Conservation (phyloP, 2,797 vertebrate species). For the Acanthopagrus latus region DNA sequence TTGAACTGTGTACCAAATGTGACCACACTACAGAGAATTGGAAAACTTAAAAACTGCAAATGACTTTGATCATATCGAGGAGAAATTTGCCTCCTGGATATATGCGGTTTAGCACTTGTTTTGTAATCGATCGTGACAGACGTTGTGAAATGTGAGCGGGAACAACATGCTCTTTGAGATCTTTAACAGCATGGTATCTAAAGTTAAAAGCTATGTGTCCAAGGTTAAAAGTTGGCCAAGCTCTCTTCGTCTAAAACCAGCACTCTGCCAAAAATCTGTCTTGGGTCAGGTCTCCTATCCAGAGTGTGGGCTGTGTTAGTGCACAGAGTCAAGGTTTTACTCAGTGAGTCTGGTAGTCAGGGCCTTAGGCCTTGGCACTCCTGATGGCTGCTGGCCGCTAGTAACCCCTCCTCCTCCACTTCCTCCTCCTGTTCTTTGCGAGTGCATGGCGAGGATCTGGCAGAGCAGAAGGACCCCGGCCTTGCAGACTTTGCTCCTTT, state of each 20-base stretch:
- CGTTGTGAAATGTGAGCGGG: constrained; percentile 70
- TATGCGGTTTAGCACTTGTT: constrained; percentile 51
- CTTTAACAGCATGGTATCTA: constrained; percentile 74
- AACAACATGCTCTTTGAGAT: constrained; percentile 75
- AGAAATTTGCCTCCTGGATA: constrained; percentile 73
- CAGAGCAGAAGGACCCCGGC: constrained; percentile 65
- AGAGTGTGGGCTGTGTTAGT: constrained; percentile 81
- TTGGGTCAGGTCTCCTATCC: constrained; percentile 79
- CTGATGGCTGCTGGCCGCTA: constrained; percentile 73
- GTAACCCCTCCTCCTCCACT: constrained; percentile 68
- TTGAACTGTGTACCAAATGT: constrained; percentile 26
- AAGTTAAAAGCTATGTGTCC: constrained; percentile 73
- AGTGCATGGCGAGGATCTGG: constrained; percentile 56
- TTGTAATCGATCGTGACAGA: constrained; percentile 79
- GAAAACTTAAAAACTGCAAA: constrained; percentile 47
- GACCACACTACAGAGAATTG: constrained; percentile 36
- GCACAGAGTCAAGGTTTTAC: constrained; percentile 80
- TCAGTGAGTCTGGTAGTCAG: constrained; percentile 71
- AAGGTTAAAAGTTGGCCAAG: constrained; percentile 80
- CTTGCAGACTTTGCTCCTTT: constrained; percentile 65
- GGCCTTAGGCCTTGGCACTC: constrained; percentile 81
- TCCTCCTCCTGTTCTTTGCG: constrained; percentile 47
- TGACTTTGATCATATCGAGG: constrained; percentile 50
- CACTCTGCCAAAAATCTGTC: constrained; percentile 80
- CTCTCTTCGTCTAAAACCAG: constrained; percentile 70